Evolutionary conservation across 2,888 invertebrate species (phyloP), one percentile per base, ranked within the genome.

Genomic region (Hipparchia semele): DNA sequence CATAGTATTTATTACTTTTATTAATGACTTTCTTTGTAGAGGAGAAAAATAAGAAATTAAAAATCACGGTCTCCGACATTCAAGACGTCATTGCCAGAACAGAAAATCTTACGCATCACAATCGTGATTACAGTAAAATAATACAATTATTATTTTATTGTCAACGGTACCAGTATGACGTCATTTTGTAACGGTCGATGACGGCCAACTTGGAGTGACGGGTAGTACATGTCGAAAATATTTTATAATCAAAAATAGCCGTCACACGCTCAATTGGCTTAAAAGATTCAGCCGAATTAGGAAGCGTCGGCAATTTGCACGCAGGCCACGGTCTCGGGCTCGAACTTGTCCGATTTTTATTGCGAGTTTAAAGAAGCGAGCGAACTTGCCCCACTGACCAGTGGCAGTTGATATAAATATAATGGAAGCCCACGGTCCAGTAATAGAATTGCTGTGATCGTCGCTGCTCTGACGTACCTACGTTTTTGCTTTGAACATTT

Each of bases 341-440:
- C 89, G 89, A 91, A 91, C 91, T 91, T 90, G 91, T 80, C 86
- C 90, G 89, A 91, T 89, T 92, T 92, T 92, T 91, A 87, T 86
- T 85, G 86, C 83, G 84, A 87, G 88, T 87, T 88, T 89, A 85
- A 90, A 90, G 87, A 88, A 87, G 86, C 87, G 82, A 86, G 84
- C 90, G 92, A 91, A 91, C 92, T 92, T 93, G 92, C 87, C 89
- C 92, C 85, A 92, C 85, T 92, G 91, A 91, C 92, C 88, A 90
- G 85, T 83, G 82, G 81, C 82, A 82, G 82, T 86, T 85, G 86
- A 87, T 90, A 89, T 89, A 90, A 91, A 91, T 90, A 90, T 89
- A 91, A 87, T 87, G 75, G 75, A 78, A 84, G 72, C 66, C 71
- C 69, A 73, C 74, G 69, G 68, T 74, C 71, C 73, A 74, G 61